phyloP scores from a whole-genome alignment of 53 echinoderm and acorn worm genomes.

The Arbacia lixula region DNA sequence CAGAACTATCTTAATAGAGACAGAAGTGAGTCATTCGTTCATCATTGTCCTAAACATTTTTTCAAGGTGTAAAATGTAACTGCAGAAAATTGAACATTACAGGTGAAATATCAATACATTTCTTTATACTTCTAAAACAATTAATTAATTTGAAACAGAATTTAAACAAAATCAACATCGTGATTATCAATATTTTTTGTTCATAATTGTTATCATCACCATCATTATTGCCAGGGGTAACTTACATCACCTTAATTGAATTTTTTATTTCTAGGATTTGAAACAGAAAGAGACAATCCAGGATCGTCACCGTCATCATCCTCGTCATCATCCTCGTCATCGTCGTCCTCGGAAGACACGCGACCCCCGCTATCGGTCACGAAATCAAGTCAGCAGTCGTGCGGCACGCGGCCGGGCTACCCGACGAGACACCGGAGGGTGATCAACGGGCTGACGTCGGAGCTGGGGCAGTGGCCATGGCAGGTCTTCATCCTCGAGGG shows the following conservation, averaged over 20 bases:
- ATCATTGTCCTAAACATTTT: too few relatives aligned
- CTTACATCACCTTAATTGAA: too few relatives aligned
- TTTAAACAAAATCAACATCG: too few relatives aligned
- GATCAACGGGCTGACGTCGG: constrained; percentile 58
- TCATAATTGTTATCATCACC: too few relatives aligned
- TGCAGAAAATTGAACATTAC: too few relatives aligned
- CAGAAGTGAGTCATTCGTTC: too few relatives aligned
- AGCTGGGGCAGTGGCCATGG: constrained; percentile 78
- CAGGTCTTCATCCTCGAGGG: constrained; percentile 56
- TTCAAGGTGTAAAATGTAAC: too few relatives aligned
- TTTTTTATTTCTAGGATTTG: background rate
- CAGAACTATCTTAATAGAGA: too few relatives aligned
- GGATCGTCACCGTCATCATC: background rate
- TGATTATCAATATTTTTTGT: too few relatives aligned
- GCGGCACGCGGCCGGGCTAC: constrained; percentile 61
- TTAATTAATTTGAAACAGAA: too few relatives aligned
- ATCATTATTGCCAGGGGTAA: background rate
- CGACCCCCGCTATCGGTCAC: constrained; percentile 1
- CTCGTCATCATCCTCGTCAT: background rate
- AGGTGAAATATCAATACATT: too few relatives aligned
- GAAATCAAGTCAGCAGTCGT: background rate
- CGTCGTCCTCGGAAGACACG: background rate
- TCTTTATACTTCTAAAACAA: too few relatives aligned
- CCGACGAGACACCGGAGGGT: constrained; percentile 42
- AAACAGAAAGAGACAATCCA: constrained; percentile 28